Evolutionary conservation across 2,888 invertebrate species (phyloP).

Genomic region (Agonum fuliginosum): DNA sequence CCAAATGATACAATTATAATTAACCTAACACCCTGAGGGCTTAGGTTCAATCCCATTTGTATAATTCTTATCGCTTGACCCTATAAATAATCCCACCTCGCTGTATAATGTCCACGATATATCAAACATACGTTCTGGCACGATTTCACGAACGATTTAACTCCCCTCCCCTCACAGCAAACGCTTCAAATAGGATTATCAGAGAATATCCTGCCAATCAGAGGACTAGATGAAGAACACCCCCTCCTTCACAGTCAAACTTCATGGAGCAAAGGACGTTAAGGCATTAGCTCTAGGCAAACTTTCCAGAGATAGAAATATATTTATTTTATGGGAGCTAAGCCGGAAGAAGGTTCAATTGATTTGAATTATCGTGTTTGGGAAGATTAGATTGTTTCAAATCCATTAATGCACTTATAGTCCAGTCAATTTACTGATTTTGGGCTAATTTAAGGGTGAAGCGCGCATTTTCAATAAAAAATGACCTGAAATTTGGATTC

Average conservation of each 20-base stretch:
- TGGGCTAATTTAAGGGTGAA: no score
- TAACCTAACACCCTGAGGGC: neutral
- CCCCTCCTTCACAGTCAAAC: neutral
- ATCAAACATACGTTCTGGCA: conserved; percentile 14
- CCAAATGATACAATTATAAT: no score
- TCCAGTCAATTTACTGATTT: no score
- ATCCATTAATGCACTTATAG: no score
- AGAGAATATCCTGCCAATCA: conserved; percentile 20
- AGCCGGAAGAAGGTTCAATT: neutral
- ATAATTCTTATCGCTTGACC: neutral
- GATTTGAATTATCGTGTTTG: no score
- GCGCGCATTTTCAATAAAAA: no score
- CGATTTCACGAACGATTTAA: conserved; percentile 48
- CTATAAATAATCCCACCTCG: neutral
- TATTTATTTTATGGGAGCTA: neutral
- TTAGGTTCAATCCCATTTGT: neutral
- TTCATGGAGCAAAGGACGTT: neutral
- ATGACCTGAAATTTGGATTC: no score
- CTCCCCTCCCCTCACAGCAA: conserved; percentile 12
- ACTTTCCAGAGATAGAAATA: neutral
- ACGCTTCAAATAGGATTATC: conserved; percentile 15
- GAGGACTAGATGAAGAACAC: no score
- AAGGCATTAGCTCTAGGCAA: neutral
- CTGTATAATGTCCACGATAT: neutral
- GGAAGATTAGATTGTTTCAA: no score